Conservation (phyloP, 1,140 invertebrate genomes). For the Littorina saxatilis region DNA sequence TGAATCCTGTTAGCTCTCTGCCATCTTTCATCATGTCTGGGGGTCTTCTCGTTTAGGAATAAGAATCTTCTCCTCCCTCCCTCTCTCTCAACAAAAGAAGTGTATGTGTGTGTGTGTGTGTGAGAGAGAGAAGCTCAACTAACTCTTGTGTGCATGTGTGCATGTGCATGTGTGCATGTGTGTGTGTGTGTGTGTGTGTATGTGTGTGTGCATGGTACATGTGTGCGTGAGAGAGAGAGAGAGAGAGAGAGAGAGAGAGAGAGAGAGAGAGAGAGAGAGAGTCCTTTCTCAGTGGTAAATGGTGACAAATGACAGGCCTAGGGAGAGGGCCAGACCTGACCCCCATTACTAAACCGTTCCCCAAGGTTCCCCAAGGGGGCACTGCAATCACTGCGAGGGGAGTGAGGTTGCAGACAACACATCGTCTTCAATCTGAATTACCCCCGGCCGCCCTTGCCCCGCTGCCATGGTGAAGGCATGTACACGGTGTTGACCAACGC, state of each 20-base stretch:
- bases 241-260: conserved; percentile 4
- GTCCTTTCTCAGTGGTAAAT: too few relatives aligned
- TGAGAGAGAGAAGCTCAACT: too few relatives aligned
- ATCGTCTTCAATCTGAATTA: neutral
- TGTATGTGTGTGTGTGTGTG: too few relatives aligned
- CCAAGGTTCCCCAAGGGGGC: too few relatives aligned
- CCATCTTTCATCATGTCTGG: too few relatives aligned
- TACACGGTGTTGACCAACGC: neutral
- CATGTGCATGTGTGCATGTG: neutral
- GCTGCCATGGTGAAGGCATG: conserved; percentile 6
- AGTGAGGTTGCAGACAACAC: neutral
- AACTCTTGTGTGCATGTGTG: neutral
- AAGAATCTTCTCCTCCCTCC: too few relatives aligned
- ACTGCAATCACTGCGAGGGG: too few relatives aligned
- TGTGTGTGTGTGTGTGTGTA: conserved; percentile 32
- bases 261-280: conserved; percentile 27
- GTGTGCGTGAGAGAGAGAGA: neutral
- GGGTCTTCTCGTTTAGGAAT: too few relatives aligned
- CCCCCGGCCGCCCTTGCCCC: neutral
- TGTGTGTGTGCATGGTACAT: neutral
- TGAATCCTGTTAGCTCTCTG: too few relatives aligned
- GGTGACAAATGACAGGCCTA: neutral
- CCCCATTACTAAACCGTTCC: neutral
- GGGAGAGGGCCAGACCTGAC: neutral
- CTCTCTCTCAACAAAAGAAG: too few relatives aligned